Percentiles rank a stretch among this genome's conserved stretches.
These are phyloP conservation scores for Chrysomallon squamiferum DNA, from an alignment of 1,140 invertebrate genomes.

Conservation along the genomic window DNA sequence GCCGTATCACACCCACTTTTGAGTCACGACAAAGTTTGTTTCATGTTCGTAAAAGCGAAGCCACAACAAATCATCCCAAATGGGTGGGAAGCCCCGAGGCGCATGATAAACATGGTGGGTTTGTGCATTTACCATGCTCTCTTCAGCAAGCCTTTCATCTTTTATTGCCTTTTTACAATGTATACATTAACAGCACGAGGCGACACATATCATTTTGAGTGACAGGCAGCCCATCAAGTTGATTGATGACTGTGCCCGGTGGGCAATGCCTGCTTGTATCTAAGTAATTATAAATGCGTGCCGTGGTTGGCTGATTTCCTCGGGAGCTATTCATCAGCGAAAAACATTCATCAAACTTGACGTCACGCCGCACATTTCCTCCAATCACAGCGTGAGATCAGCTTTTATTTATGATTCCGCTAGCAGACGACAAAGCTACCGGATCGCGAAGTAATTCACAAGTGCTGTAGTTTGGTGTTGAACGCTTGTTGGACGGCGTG, in stretches of 20 bases:
- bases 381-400: conserved; percentile 44
- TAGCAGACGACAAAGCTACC: conserved; percentile 44
- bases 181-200: conserved; percentile 52
- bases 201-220: conserved; percentile 58
- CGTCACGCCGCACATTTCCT: conserved; percentile 32
- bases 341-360: conserved; percentile 42
- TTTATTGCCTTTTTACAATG: conserved; percentile 40
- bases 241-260: conserved; percentile 54
- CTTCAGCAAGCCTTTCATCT: conserved; percentile 26
- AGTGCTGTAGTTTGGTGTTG: conserved; percentile 44
- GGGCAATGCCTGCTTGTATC: conserved; percentile 52
- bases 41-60: too few species aligned
- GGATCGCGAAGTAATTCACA: conserved; percentile 50
- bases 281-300: conserved; percentile 53
- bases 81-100: too few species aligned
- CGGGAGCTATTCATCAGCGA: conserved; percentile 44
- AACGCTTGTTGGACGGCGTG: conserved; percentile 50
- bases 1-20: too few species aligned
- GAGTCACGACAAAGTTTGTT: too few species aligned
- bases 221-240: conserved; percentile 52
- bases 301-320: conserved; percentile 49
- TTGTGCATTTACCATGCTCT: too few species aligned
- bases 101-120: too few species aligned
- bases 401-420: conserved; percentile 47
- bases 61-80: too few species aligned